A percentile compares a stretch with the other conserved stretches of the same genome.
phyloP scores from a whole-genome alignment of 2,113 vertebrate species.

The Helogale parvula region DNA sequence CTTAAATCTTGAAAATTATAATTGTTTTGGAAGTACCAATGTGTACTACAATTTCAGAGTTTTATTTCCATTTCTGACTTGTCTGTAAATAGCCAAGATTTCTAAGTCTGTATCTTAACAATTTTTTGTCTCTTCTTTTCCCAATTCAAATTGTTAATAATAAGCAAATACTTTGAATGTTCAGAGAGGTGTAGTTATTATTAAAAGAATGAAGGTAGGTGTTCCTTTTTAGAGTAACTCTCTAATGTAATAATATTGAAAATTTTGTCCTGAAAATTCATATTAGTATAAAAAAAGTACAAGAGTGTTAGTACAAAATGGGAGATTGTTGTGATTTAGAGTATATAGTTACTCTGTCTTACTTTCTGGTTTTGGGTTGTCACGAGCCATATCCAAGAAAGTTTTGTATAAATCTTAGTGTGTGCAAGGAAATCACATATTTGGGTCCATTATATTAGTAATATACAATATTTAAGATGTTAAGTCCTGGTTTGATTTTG shows the following conservation, averaged over 20 bases:
- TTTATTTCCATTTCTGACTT: not conserved
- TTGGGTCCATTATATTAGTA: not conserved
- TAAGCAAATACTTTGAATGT: not conserved
- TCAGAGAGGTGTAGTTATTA: not conserved
- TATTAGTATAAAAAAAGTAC: not conserved
- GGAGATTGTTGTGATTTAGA: not conserved
- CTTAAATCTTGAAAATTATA: slow-evolving; percentile 4
- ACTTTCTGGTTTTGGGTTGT: not conserved
- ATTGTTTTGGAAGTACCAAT: not conserved
- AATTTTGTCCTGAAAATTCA: slow-evolving; percentile 4
- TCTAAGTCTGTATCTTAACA: slow-evolving; percentile 4
- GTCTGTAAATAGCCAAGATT: not conserved
- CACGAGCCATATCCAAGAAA: not conserved
- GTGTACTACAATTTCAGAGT: not conserved
- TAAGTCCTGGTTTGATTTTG: not conserved
- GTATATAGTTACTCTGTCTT: not conserved
- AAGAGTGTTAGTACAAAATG: not conserved
- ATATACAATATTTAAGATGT: not conserved
- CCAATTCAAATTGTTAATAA: not conserved
- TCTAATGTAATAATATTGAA: not conserved
- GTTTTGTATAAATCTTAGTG: not conserved
- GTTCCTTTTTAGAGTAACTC: not conserved
- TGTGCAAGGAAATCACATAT: not conserved
- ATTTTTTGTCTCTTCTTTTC: not conserved
- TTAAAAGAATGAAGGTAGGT: not conserved